phyloP scores from a whole-genome alignment of 2,888 invertebrate species.

The Poecilobothrus nobilitatus region DNA sequence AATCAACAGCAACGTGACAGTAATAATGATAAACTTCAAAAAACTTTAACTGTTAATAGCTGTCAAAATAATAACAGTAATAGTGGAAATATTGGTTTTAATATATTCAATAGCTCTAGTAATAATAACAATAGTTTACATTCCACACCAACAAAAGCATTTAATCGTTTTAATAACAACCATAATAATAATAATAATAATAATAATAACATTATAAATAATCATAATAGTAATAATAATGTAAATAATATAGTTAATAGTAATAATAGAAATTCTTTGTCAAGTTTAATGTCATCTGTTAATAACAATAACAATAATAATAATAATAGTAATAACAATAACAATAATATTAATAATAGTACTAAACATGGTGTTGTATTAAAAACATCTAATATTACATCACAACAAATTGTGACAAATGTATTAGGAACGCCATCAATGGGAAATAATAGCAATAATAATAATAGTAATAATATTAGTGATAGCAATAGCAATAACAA shows the following conservation, averaged over 20 bases:
- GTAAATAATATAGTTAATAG: slow-evolving; percentile 36
- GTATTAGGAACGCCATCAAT: neutral
- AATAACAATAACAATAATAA: slow-evolving; percentile 30
- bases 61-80: slow-evolving; percentile 16
- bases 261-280: slow-evolving; percentile 25
- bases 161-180: slow-evolving; percentile 22
- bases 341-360: slow-evolving; percentile 18
- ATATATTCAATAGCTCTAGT: slow-evolving; percentile 22
- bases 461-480: slow-evolving; percentile 18
- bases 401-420: slow-evolving; percentile 18
- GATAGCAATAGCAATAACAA: slow-evolving; percentile 29
- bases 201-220: slow-evolving; percentile 32
- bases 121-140: slow-evolving; percentile 12
- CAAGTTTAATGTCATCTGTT: slow-evolving; percentile 28
- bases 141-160: slow-evolving; percentile 25
- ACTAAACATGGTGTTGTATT: slow-evolving; percentile 17
- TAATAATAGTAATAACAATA: slow-evolving; percentile 24
- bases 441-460: too few species aligned
- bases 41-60: neutral
- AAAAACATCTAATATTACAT: slow-evolving; percentile 20
- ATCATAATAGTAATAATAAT: slow-evolving; percentile 27
- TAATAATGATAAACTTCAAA: neutral
- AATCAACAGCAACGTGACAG: neutral
- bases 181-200: slow-evolving; percentile 17
- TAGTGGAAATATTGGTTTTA: slow-evolving; percentile 31